Base-by-base conservation (phyloP, 2,797 vertebrate genomes). In the Muscicapa comitata region DNA sequence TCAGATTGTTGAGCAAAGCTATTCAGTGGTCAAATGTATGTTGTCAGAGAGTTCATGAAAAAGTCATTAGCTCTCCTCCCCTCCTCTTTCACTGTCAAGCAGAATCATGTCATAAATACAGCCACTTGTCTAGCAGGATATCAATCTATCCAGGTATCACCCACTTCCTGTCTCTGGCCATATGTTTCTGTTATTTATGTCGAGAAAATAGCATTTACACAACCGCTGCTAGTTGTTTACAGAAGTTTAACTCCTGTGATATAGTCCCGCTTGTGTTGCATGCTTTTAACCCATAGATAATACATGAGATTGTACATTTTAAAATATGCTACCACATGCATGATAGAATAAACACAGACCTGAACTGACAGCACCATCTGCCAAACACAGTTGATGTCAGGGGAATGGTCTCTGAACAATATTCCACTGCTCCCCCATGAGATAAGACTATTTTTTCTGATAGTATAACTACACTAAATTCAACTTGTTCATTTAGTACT, bases 131-230 rank as follows among this genome's bases (percentile, higher is more conserved):
- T 85, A 97, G 96, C 96, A 96, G 97, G 98, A 98, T 97, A 97
- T 98, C 97, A 95, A 84, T 97, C 97, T 97, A 94, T 97, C 94
- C 98, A 98, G 98, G 98, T 98, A 98, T 97, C 97, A 97, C 98
- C 98, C 97, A 97, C 97, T 98, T 98, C 98, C 98, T 98, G 98
- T 98, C 98, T 98, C 97, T 13, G 97, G 97, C 98, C 99, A 98
- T 98, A 98, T 99, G 99, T 98, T 99, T 98, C 98, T 97, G 98
- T 98, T 98, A 98, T 98, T 98, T 98, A 98, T 98, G 98, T 98
- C 98, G 98, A 98, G 98, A 98, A 98, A 98, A 98, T 98, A 98
- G 97, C 98, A 98, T 98, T 98, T 98, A 98, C 98, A 98, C 98
- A 98, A 96, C 95, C 93, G 90, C 97, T 97, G 96, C 96, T 97